A percentile compares a stretch with the other conserved stretches of the same genome.
Evolutionary conservation across 2,888 invertebrate genomes (phyloP).

Genomic region (Nycteola revayana): DNA sequence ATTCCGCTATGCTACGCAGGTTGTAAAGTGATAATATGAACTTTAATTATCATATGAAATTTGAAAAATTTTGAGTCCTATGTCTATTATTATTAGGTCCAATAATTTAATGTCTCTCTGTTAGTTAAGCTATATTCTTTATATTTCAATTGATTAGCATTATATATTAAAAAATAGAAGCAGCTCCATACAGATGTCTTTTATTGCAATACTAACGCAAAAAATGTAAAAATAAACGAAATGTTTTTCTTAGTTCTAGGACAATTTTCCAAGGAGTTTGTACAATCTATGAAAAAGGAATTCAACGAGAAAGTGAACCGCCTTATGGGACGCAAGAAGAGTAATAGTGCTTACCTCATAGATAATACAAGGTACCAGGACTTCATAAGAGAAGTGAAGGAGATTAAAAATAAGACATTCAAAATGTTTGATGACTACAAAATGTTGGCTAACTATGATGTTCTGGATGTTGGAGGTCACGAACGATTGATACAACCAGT

Average conservation of each 20-base stretch:
- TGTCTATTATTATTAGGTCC: no score
- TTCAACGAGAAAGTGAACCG: constrained; percentile 52
- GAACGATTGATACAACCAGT: constrained; percentile 54
- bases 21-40: no score
- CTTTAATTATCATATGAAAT: no score
- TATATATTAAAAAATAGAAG: no score
- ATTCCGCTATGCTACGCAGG: no score
- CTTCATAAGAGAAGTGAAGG: constrained; percentile 54
- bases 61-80: no score
- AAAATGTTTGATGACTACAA: constrained; percentile 61
- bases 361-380: constrained; percentile 47
- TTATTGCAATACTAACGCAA: no score
- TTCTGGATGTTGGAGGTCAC: constrained; percentile 43
- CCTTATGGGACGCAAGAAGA: constrained; percentile 52
- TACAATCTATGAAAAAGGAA: constrained; percentile 50
- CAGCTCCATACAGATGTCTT: no score
- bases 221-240: no score
- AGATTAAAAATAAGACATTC: constrained; percentile 43
- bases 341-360: constrained; percentile 55
- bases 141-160: no score
- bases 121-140: no score
- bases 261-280: constrained; percentile 33
- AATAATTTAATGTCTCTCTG: no score
- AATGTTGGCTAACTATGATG: constrained; percentile 58
- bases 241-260: constrained; percentile 31